Evolutionary conservation across 2,113 vertebrate species (phyloP).

Genomic region (Argyrosomus japonicus): DNA sequence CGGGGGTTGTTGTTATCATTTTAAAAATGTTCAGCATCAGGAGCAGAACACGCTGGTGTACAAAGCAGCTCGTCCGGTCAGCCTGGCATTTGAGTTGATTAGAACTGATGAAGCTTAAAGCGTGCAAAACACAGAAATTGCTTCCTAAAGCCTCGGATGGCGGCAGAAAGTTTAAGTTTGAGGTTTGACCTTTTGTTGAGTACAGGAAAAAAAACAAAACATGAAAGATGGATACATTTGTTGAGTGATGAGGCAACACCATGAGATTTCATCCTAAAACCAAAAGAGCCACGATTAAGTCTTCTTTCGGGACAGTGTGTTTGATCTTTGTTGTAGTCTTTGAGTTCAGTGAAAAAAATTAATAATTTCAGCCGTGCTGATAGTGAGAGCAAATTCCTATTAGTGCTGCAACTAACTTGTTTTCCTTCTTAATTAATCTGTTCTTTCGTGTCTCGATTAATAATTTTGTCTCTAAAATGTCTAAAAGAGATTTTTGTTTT

Average conservation of each 20-base stretch:
- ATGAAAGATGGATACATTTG: not conserved
- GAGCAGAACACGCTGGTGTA: slow-evolving; percentile 22
- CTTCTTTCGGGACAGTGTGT: not conserved
- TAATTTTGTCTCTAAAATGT: not conserved
- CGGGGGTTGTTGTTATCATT: slow-evolving; percentile 58
- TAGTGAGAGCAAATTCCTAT: not conserved
- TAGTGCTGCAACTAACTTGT: not conserved
- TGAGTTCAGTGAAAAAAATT: not conserved
- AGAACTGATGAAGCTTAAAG: slow-evolving; percentile 61
- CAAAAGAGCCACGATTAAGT: not conserved
- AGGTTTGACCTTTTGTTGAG: slow-evolving; percentile 47
- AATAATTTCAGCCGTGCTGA: not conserved
- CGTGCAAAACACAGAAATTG: slow-evolving; percentile 8
- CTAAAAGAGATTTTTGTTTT: not conserved
- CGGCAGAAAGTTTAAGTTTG: slow-evolving; percentile 13
- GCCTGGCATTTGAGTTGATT: slow-evolving; percentile 58
- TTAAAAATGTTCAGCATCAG: slow-evolving; percentile 30
- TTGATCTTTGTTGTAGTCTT: not conserved
- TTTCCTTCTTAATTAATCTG: not conserved
- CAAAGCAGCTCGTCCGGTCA: slow-evolving; percentile 47
- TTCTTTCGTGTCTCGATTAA: not conserved
- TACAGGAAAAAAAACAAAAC: not conserved
- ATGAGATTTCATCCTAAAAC: not conserved
- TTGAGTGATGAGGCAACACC: not conserved
- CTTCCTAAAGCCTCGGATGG: slow-evolving; percentile 31